A percentile compares a stretch with the other conserved stretches of the same genome.
Conservation (phyloP, 2,113 vertebrate species). For the Poecile atricapillus region DNA sequence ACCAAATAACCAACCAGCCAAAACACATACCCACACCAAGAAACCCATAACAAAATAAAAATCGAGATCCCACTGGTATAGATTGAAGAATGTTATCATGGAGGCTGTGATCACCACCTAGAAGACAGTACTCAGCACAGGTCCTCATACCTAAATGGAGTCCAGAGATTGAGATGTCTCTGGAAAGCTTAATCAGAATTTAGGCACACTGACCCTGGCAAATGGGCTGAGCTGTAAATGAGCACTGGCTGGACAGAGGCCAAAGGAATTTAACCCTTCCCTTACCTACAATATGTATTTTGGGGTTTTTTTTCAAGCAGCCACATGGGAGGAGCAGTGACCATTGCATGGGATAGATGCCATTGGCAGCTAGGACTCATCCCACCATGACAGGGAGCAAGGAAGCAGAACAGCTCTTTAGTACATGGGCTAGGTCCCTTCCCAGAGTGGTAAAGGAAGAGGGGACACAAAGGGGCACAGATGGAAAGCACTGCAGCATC, state of each 20-base stretch:
- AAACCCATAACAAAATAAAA: background rate
- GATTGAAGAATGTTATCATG: background rate
- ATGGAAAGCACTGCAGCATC: background rate
- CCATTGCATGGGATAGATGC: background rate
- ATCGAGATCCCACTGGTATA: background rate
- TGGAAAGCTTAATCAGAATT: background rate
- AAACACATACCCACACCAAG: background rate
- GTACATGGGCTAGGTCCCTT: fast-evolving
- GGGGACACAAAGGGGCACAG: background rate
- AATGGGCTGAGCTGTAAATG: background rate
- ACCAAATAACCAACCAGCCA: background rate
- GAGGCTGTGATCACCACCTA: background rate
- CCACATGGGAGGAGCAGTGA: background rate
- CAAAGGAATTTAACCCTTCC: background rate
- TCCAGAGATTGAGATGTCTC: background rate
- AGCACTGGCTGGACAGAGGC: background rate
- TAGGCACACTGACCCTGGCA: background rate
- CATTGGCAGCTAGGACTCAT: background rate
- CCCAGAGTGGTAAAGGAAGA: background rate
- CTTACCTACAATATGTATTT: background rate
- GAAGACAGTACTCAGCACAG: background rate
- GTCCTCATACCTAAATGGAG: background rate
- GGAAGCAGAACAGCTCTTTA: background rate
- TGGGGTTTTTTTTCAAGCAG: background rate
- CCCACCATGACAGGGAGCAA: background rate